Conservation (phyloP, 2,113 vertebrate genomes). For the Lasiurus borealis region DNA sequence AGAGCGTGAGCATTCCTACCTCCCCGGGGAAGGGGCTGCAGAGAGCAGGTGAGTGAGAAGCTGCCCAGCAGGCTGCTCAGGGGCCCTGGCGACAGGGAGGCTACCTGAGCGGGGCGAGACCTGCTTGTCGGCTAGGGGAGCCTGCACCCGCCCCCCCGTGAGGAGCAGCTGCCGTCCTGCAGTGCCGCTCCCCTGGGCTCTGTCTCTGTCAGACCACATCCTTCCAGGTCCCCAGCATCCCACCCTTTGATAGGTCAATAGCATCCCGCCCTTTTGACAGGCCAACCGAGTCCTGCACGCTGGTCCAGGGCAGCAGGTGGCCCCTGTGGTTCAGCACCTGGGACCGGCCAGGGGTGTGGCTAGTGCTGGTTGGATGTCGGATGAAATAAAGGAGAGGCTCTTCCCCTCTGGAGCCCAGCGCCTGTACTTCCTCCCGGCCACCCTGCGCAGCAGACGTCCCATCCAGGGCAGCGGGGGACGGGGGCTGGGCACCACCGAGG, state of each 20-base stretch:
- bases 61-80: no score
- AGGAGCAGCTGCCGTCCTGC: not conserved
- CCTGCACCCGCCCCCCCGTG: accelerated
- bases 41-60: no score
- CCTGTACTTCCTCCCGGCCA: not conserved
- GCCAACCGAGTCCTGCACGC: no score
- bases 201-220: not conserved
- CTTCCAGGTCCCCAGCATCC: accelerated
- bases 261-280: accelerated
- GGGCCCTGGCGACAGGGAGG: no score
- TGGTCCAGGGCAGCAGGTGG: accelerated
- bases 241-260: no score
- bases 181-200: no score
- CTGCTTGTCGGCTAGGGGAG: not conserved
- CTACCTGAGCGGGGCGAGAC: accelerated
- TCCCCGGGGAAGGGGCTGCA: no score
- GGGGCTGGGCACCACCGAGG: accelerated
- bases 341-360: not conserved
- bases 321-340: accelerated
- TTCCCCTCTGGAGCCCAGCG: not conserved
- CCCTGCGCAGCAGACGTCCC: not conserved
- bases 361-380: no score
- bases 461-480: accelerated
- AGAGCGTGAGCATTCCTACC: no score
- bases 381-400: not conserved